These are phyloP conservation scores for Galaxias olidus DNA, from an alignment of 2,797 vertebrate genomes.

Conservation along the genomic window DNA sequence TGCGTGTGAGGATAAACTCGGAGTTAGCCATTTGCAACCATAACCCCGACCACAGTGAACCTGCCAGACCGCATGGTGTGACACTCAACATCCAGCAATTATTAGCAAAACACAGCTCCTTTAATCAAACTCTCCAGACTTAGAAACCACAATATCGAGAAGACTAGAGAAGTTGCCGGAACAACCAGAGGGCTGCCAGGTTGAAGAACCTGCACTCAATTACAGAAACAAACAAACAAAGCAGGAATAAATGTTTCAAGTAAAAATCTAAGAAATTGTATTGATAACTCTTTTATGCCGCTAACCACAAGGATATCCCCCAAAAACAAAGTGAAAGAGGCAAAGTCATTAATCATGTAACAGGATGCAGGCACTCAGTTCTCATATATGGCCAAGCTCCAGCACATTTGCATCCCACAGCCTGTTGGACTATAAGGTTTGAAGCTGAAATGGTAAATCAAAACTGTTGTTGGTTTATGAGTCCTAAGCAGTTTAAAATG, in stretches of 20 bases:
- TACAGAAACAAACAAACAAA: conserved; percentile 12
- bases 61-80: neutral
- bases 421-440: neutral
- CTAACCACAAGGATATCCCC: conserved; percentile 25
- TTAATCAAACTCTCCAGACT: neutral
- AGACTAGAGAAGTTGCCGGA: neutral
- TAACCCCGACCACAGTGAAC: neutral
- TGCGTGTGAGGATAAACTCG: conserved; percentile 6
- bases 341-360: conserved; percentile 53
- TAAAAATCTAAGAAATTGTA: conserved; percentile 2
- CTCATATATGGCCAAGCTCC: conserved; percentile 47
- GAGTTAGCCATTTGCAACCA: neutral
- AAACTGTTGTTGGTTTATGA: too few relatives aligned
- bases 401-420: neutral
- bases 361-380: conserved; percentile 39
- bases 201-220: neutral
- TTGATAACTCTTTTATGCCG: conserved; percentile 13
- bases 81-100: conserved; percentile 6
- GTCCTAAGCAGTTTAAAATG: neutral
- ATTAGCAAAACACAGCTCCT: neutral
- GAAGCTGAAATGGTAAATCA: too few relatives aligned
- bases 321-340: conserved; percentile 35
- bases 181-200: neutral
- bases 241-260: conserved; percentile 6
- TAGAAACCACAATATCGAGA: neutral